phyloP scores from a whole-genome alignment of 2,888 invertebrate species.

The Gari tellinella region DNA sequence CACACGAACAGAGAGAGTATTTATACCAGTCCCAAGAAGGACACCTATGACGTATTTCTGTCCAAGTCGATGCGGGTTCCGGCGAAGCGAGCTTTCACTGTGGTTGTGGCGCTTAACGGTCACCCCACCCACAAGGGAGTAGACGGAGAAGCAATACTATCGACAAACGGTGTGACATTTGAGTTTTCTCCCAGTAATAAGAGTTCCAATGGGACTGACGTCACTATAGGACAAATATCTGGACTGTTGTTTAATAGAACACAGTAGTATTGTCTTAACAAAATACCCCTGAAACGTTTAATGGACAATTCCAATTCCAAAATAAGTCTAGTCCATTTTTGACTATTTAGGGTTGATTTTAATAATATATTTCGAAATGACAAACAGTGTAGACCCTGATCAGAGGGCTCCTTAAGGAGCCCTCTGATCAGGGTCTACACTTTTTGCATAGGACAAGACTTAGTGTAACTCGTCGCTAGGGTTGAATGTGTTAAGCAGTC shows the following conservation, averaged over 20 bases:
- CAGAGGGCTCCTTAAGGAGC: too few species aligned
- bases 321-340: too few species aligned
- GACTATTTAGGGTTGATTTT: too few species aligned
- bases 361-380: too few species aligned
- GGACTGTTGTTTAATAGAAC: slow-evolving; percentile 53
- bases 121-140: slow-evolving; percentile 52
- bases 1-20: slow-evolving; percentile 44
- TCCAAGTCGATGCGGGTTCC: slow-evolving; percentile 47
- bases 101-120: slow-evolving; percentile 39
- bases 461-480: too few species aligned
- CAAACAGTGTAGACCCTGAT: too few species aligned
- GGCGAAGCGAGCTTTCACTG: slow-evolving; percentile 40
- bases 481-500: too few species aligned
- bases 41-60: slow-evolving; percentile 43
- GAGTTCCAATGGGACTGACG: slow-evolving; percentile 58
- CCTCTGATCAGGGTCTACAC: too few species aligned
- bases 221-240: slow-evolving; percentile 55
- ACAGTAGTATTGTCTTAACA: too few species aligned
- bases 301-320: too few species aligned
- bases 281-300: too few species aligned
- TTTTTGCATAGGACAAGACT: too few species aligned
- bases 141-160: slow-evolving; percentile 38
- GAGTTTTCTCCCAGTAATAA: slow-evolving; percentile 52
- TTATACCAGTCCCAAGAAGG: slow-evolving; percentile 34
- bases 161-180: slow-evolving; percentile 49